Evolutionary conservation across 1,140 invertebrate genomes (phyloP).

Genomic region (Gonatopus flavifemur): DNA sequence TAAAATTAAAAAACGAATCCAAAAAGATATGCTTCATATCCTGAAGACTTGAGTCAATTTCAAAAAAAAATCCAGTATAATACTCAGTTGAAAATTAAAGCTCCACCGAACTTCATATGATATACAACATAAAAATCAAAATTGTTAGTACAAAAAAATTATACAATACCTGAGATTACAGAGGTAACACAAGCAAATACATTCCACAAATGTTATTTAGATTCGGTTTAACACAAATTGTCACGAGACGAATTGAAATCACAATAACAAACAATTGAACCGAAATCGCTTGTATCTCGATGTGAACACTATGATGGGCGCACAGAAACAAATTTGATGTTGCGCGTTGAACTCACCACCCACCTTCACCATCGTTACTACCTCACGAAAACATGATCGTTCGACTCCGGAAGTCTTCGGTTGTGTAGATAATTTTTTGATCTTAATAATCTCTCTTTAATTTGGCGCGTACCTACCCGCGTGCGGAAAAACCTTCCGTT

Average conservation of each 20-base stretch:
- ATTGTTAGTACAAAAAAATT: too few species aligned
- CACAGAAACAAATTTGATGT: neutral
- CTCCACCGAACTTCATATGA: too few species aligned
- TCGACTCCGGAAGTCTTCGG: neutral
- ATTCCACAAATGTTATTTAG: neutral
- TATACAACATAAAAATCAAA: too few species aligned
- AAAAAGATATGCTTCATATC: too few species aligned
- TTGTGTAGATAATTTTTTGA: neutral
- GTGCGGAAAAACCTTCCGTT: neutral
- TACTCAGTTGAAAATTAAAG: too few species aligned
- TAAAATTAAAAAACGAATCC: too few species aligned
- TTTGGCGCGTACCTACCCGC: neutral
- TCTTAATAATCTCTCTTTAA: neutral
- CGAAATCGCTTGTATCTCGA: neutral
- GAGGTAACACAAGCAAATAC: neutral
- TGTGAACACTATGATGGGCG: neutral
- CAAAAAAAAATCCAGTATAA: too few species aligned
- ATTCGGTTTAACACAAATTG: neutral
- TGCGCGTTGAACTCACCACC: neutral
- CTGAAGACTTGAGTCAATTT: too few species aligned
- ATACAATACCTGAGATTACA: too few species aligned
- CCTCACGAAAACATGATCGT: neutral
- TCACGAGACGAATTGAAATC: neutral
- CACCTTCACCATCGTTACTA: neutral
- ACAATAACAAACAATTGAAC: neutral